Evolutionary conservation across 2,113 vertebrate genomes (phyloP), one percentile per base, ranked within the genome.

Genomic region (Salvator merianae): DNA sequence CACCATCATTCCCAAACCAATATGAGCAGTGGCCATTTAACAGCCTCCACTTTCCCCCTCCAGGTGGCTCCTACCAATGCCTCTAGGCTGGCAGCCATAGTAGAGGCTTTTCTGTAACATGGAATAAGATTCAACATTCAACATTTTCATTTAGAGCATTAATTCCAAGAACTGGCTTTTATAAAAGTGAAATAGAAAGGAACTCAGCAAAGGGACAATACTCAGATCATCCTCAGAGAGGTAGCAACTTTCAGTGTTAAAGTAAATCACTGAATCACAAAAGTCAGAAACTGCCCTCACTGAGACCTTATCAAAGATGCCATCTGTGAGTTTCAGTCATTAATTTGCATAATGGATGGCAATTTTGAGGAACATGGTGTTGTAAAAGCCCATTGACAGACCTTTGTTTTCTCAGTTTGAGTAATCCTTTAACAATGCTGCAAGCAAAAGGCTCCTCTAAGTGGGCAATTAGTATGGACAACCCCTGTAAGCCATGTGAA

Each of bases 311-410:
- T 84, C 9, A 74, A 72, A 30, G 55, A 55, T 83, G 71, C 47
- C 68, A 87, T 62, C 53, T 1, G 14, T 85, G 85, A 94, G 14
- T 68, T 93, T 87, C 91, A 89, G 87, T 72, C 82, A 77, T 81
- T 90, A 22, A 90, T 94, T 92, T 93, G 76, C 89, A 88, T 84
- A 84, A 55, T 9, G 65, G 50, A 70, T 93, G 90, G 88, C 91
- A 92, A 92, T 92, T 93, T 91, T 83, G 92, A 91, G 77, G 14
- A 80, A 36, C 75, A 4, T 74, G 87, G 30, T n/a, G 38, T 69
- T 77, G 84, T 77, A 87, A 83, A 87, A 73, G 38, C 30, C 76
- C 62, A 77, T 47, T 79, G 81, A 81, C 68, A 83, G 82, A 70
- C 83, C 77, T 65, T 82, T 85, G 20, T 88, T 93, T 89, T 70